Evolutionary conservation across 2,888 invertebrate genomes (phyloP), one percentile per base, ranked within the genome.

Genomic region (Drepana falcataria): DNA sequence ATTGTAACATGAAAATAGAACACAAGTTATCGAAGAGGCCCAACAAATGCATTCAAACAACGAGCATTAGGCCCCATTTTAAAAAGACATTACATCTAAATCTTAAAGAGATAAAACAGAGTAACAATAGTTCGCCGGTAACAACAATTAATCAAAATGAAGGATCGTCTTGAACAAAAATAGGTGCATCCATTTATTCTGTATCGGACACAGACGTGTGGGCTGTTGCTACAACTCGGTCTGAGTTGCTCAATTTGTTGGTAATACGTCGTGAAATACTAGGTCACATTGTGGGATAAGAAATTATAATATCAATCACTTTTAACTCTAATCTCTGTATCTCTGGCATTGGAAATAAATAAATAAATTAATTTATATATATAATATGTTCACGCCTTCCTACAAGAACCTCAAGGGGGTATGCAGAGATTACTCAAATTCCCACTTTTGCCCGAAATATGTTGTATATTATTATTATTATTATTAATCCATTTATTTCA

Each of bases 61-160:
- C 52, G 54, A 40, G 57, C 66, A 67, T 69, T 66, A 71, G 66
- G 55, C 61, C 57, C 64, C 67, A 68, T 71, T 79, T 81, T 83
- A 83, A 78, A 81, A 76, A 73, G 74, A 76, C 81, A 82, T 86
- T 84, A 85, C 83, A 83, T 75, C 84, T 82, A 83, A 83, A 87
- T 87, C 82, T 80, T 71, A 65, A 68, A 69, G 61, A 77, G 80
- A 83, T 85, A 85, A 78, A 74, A 71, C 44, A 9, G 9, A 70
- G 73, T 73, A 80, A 79, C 80, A 77, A 80, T 80, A 71, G 75
- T 67, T 56, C 62, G 55, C 57, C 59, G 58, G 74, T 66, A 68
- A 71, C 64, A 59, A 71, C 81, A 72, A 87, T 88, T 85, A 86
- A 87, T 88, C 87, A 88, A 81, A 81, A 85, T 83, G 84, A 84